Conservation (phyloP, 2,113 vertebrate species). For the Hippocampus guttulatus region DNA sequence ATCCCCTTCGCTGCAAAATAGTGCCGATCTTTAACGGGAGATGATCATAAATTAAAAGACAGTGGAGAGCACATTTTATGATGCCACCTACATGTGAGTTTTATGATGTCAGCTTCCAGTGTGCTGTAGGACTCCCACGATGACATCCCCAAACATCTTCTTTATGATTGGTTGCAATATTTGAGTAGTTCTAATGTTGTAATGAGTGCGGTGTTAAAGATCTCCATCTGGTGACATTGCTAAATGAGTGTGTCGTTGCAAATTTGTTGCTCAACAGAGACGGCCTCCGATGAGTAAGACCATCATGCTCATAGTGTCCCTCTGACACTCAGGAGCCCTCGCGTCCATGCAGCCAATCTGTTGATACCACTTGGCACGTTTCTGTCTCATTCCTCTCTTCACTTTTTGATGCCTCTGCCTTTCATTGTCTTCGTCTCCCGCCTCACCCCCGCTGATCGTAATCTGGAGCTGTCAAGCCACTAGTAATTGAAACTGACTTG, state of each 20-base stretch:
- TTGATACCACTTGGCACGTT: conserved; percentile 5
- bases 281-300: conserved; percentile 7
- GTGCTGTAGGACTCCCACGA: conserved; percentile 8
- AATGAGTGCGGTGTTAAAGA: conserved; percentile 33
- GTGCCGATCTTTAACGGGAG: conserved; percentile 35
- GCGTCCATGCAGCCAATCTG: conserved; percentile 13
- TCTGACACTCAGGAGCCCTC: conserved; percentile 15
- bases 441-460: conserved; percentile 75
- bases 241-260: conserved; percentile 31
- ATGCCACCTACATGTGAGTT: conserved; percentile 23
- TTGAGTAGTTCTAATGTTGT: conserved; percentile 41
- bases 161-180: conserved; percentile 35
- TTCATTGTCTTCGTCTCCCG: conserved; percentile 26
- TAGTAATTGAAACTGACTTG: conserved; percentile 93
- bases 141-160: conserved; percentile 3
- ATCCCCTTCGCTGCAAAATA: conserved; percentile 29
- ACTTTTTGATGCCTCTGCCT: conserved; percentile 47
- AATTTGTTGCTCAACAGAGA: conserved; percentile 28
- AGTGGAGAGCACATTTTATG: conserved; percentile 38
- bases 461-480: conserved; percentile 85
- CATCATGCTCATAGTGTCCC: conserved; percentile 10
- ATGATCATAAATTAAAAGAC: conserved; percentile 45
- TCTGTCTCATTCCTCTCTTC: conserved; percentile 25
- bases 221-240: conserved; percentile 30
- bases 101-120: conserved; percentile 35